Evolutionary conservation across 1,140 invertebrate genomes (phyloP), one percentile per base, ranked within the genome.

Genomic region (Galleria mellonella): DNA sequence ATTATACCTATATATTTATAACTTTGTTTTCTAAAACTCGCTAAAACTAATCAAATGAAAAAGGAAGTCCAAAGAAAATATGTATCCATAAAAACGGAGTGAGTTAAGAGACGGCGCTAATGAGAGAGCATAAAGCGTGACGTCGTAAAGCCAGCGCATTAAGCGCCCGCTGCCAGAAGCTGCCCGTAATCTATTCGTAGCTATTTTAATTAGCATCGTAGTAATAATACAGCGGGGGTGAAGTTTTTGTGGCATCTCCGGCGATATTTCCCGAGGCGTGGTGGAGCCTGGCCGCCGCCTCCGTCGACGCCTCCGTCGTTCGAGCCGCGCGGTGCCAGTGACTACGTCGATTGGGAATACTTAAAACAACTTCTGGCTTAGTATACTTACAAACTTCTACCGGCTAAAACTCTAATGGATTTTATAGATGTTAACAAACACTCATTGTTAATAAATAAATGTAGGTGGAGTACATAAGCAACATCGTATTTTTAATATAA

Each of bases 191-290:
- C 73, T 82, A 82, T 81, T 74, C 75, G 58, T 60, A 79, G 74
- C 74, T 77, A 77, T 84, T 83, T 81, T 81, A 83, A 79, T 83
- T 83, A 78, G 67, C 74, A 75, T 81, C 60, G 58, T 66, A 72
- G 63, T 74, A 74, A 73, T 72, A 75, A 78, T 71, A 75, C 70
- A 75, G 62, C 55, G 63, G 51, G 65, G 70, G 61, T 51, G 51
- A 79, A 74, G 72, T 79, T 77, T 75, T 77, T 75, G 74, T 72
- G 67, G 71, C 62, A 62, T 74, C 66, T 73, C 59, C 60, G 63
- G 62, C 66, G 60, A 59, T 67, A 61, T 67, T 66, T 65, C 55
- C 52, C 61, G 62, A 55, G 57, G 46, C 55, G 47, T 46, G 51
- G 55, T 51, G 52, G 31, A 10, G 42, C 46, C 43, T 39, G 54